Evolutionary conservation across 2,113 vertebrate genomes (phyloP), one percentile per base, ranked within the genome.

Genomic region (Rhinolophus ferrumequinum): DNA sequence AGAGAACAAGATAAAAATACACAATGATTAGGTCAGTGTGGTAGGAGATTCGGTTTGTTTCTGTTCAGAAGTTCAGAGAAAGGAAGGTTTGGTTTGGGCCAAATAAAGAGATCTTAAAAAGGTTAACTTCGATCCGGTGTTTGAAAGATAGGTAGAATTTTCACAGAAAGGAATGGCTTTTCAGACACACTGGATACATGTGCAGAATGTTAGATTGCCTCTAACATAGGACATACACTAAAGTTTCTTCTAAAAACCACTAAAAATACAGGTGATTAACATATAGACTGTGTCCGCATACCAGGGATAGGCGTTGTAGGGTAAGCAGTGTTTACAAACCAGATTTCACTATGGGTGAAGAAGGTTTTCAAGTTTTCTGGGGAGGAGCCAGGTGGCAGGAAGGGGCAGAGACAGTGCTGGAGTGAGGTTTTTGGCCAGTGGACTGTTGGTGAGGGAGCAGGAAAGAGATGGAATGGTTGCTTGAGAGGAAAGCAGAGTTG

Each of bases 61-160:
- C 35, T 38, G 22, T 69, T 87, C 52, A 58, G 8, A 87, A 47
- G 30, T 28, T 75, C 4, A 50, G 54, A 92, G 52, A 62, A 70
- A 33, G 30, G 11, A 64, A 72, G 8, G 7, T 79, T 62, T 64
- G 26, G 21, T 80, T 95, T 72, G 38, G 69, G 35, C 67, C 41
- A 35, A 38, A 80, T 80, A 80, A 56, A 87, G 56, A 56, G 4
- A 26, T 70, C 60, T 64, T 90, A 33, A 77, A 76, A 62, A 81
- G 52, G 4, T 73, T 87, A 50, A 15, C 21, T 76, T 85, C 56
- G 44, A 64, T n/a, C 26, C 66, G 76, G 44, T 41, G 62, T 92
- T 87, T 26, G 47, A 35, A 77, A 58, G n/a, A 50, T 84, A 21
- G 18, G 30, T 50, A 66, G 50, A 28, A 15, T 87, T 92, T 66